These are phyloP conservation scores for Palythoa caribaeorum DNA, from an alignment of 92 coral and sea anemone species.

Conservation along the genomic window DNA sequence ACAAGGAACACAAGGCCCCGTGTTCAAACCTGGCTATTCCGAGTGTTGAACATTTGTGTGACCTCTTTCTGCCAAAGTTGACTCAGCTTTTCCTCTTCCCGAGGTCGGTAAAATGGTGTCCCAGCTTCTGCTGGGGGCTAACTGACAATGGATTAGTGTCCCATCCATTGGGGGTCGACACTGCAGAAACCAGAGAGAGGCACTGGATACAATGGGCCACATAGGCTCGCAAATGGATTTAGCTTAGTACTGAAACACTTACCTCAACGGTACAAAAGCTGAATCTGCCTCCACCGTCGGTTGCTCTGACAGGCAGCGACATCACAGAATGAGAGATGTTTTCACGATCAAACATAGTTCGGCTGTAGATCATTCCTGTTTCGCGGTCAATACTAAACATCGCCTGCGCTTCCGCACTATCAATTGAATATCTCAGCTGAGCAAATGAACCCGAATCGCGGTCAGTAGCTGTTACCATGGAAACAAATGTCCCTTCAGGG, in stretches of 20 bases:
- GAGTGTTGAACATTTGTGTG: too few species aligned
- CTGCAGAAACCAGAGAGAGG: too few species aligned
- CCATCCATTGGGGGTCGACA: too few species aligned
- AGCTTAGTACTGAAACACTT: not conserved
- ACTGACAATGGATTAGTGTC: too few species aligned
- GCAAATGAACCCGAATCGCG: slow-evolving; percentile 91
- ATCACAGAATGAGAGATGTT: slow-evolving; percentile 80
- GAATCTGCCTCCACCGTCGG: slow-evolving; percentile 94
- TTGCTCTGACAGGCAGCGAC: slow-evolving; percentile 89
- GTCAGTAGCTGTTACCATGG: slow-evolving; percentile 98
- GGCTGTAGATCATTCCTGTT: slow-evolving; percentile 94
- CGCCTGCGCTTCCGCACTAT: slow-evolving; percentile 82
- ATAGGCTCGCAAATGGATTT: too few species aligned
- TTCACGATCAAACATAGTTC: slow-evolving; percentile 92
- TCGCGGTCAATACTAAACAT: slow-evolving; percentile 89
- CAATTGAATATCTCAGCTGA: slow-evolving; percentile 82
- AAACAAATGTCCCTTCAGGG: slow-evolving; percentile 90
- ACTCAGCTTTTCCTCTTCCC: too few species aligned
- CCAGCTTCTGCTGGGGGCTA: too few species aligned
- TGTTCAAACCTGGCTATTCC: too few species aligned
- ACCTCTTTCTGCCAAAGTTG: too few species aligned
- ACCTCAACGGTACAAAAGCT: slow-evolving; percentile 96
- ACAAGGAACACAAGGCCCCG: too few species aligned
- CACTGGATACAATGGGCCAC: too few species aligned
- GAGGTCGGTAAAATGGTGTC: too few species aligned